Evolutionary conservation across 1,140 invertebrate genomes (phyloP), one percentile per base, ranked within the genome.

Genomic region (Liolophura sinensis): DNA sequence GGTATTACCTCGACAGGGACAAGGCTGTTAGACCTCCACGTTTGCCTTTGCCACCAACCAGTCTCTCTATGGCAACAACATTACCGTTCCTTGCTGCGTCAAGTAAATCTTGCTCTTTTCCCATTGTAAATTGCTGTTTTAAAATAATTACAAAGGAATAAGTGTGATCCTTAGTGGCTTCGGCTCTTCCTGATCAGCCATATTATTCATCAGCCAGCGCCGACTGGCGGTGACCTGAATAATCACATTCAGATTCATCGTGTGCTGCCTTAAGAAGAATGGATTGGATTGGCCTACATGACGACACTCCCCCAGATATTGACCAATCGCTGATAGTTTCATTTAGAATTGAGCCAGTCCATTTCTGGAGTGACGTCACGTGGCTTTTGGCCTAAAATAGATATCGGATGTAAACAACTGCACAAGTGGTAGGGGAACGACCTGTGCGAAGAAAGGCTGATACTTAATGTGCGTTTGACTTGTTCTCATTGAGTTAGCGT

Each of bases 81-180:
- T 96, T 94, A 81, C 95, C 96, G 86, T 91, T 94, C 77, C 95
- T 90, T 71, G 94, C 94, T 76, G 94, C 96, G 82, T 97, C 94
- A 83, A 98, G 89, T 85, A 98, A 89, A 87, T 97, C 95, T 85
- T 96, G 93, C 85, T 97, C 95, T 87, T 95, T 96, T 81, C 94
- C 95, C 94, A 98, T 86, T 11, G 70, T 65, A 55, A 63, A 14
- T 40, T 40, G 31, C 31, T 40, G 31, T 40, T 40, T 40, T 40
- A 40, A 40, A 40, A 40, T 40, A 40, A n/a, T 40, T 40, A 40
- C 31, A 40, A 40, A 40, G 31, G 31, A 40, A 40, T 40, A 5
- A 40, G 31, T 40, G 31, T 40, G 31, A 9, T 40, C 31, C 31
- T 40, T 40, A 3, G 31, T 40, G 31, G 9, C 9, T 40, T 40